Percentiles rank a stretch among this genome's conserved stretches.
Evolutionary conservation across 2,113 vertebrate species (phyloP).

Genomic region (Hystrix brachyura): DNA sequence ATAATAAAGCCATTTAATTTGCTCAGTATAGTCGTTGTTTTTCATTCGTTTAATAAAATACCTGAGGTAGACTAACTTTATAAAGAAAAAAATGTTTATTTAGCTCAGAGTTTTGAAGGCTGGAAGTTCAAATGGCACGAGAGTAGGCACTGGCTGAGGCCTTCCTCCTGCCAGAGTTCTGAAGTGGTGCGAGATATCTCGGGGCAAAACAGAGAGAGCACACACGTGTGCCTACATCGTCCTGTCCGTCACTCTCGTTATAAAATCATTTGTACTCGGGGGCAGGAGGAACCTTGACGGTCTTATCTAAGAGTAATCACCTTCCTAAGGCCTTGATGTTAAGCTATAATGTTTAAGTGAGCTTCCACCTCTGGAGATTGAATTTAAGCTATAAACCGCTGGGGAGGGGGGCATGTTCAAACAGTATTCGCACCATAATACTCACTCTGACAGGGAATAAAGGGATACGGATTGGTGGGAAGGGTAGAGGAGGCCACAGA

Average conservation of each 20-base stretch:
- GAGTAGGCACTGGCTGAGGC: no score
- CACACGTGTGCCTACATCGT: not conserved
- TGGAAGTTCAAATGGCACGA: not conserved
- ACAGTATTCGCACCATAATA: no score
- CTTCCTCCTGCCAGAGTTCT: not conserved
- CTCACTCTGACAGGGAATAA: not conserved
- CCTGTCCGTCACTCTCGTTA: not conserved
- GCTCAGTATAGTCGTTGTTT: no score
- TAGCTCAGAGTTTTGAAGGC: not conserved
- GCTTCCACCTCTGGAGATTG: not conserved
- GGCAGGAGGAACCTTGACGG: not conserved
- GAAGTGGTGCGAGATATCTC: accelerated
- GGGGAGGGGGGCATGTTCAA: not conserved
- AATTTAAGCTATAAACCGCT: not conserved
- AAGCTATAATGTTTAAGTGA: not conserved
- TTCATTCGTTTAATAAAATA: not conserved
- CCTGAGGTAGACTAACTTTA: not conserved
- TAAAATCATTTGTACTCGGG: not conserved
- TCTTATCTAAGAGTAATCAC: not conserved
- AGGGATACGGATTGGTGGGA: not conserved
- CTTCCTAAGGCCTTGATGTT: not conserved
- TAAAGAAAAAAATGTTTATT: not conserved
- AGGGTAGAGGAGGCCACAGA: not conserved
- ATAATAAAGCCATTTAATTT: not conserved
- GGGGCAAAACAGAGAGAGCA: not conserved